Base-by-base conservation (phyloP, 2,888 invertebrate species). In the Gastrophysa polygoni region DNA sequence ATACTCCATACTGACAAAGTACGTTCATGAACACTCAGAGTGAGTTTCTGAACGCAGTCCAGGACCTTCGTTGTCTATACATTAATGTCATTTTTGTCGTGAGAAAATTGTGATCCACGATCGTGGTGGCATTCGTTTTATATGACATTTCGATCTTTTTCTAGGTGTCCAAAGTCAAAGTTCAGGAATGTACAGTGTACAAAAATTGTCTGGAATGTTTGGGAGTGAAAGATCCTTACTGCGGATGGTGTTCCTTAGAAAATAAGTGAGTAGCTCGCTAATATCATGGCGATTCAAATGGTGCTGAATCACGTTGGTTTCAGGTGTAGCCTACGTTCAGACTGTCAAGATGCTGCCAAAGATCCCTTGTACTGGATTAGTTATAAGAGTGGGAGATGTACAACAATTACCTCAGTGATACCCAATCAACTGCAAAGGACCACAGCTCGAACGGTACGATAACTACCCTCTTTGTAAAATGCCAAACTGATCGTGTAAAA, bases 231-330 rank as follows among this genome's bases (percentile, higher is more conserved):
- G 96, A 97, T 85, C 97, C 97, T 0, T 97, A 96, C 81, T 98
- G 97, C 82, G 97, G 97, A 65, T 97, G 97, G 97, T 97, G 97
- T 85, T 95, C 95, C 34, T 83, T 96, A 71, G 96, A 96, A 83
- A 96, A 96, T 83, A 96, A 95, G 87, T 86, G 81, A 82, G 84
- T 81, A 34, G 11, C 14, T 38, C 46, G 6, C 5, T 16, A 14
- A 3, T 20, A 16, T 5, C 5, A n/a, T n/a, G 17, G 14, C 14
- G 21, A 17, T 16, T 24, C 16, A n/a, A n/a, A n/a, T n/a, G n/a
- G n/a, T n/a, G n/a, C n/a, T n/a, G n/a, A n/a, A n/a, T n/a, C n/a
- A n/a, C n/a, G 38, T 54, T 21, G n/a, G 48, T 71, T 72, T 56
- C 78, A 88, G 88, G 77, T 98, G 98, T 82, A 96, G 94, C 75